These are phyloP conservation scores for Caenorhabditis doughertyi DNA, from an alignment of 2,888 invertebrate genomes.

Conservation along the genomic window DNA sequence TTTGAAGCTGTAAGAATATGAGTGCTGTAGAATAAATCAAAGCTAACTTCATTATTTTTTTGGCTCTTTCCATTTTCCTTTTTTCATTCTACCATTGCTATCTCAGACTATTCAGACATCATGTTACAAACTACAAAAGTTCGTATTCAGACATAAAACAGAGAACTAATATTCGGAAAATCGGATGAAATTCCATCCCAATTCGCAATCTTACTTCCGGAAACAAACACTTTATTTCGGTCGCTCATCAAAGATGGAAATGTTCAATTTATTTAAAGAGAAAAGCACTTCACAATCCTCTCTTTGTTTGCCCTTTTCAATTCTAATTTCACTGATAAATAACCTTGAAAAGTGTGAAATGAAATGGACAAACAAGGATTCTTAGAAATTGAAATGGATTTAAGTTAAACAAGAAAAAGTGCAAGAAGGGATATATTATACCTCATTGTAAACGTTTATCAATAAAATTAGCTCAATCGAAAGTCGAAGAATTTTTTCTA, in stretches of 20 bases:
- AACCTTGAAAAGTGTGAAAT: conserved; percentile 54
- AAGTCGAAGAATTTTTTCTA: neutral
- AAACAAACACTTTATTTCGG: conserved; percentile 54
- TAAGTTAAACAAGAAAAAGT: neutral
- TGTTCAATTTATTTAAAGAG: conserved; percentile 33
- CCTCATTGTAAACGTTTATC: neutral
- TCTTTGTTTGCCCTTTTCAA: conserved; percentile 45
- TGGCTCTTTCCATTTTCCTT: too few species aligned
- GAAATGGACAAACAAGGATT: conserved; percentile 42
- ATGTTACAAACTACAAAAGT: too few species aligned
- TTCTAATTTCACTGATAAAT: conserved; percentile 56
- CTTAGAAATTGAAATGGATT: conserved; percentile 8
- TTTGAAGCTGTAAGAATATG: too few species aligned
- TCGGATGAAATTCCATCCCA: neutral
- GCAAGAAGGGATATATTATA: neutral
- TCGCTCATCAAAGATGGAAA: conserved; percentile 60
- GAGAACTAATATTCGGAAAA: neutral
- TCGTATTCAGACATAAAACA: too few species aligned
- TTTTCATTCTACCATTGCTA: too few species aligned
- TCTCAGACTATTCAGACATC: too few species aligned
- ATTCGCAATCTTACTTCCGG: conserved; percentile 34
- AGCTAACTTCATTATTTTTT: too few species aligned
- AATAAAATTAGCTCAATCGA: neutral
- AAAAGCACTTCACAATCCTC: conserved; percentile 30
- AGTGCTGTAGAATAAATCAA: too few species aligned